A percentile compares a stretch with the other conserved stretches of the same genome.
Evolutionary conservation across 2,797 vertebrate species (phyloP).

Genomic region (Acipenser ruthenus): DNA sequence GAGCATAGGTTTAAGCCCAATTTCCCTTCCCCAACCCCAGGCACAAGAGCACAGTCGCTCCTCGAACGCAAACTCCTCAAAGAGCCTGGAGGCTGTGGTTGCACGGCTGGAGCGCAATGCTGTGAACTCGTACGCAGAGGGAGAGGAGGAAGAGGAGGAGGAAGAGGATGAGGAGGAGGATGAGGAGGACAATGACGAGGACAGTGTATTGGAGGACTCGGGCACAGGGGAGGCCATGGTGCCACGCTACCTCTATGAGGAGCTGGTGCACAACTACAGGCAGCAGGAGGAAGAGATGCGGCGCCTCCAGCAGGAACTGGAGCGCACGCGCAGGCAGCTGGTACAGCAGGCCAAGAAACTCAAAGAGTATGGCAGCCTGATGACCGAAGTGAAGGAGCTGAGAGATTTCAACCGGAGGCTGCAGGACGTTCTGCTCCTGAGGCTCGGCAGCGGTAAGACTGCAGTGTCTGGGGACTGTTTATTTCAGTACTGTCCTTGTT

Average conservation of each 20-base stretch:
- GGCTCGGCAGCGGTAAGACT: conserved; percentile 89
- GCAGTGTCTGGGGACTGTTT: no score
- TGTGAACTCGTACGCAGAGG: conserved; percentile 73
- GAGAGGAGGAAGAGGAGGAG: conserved; percentile 70
- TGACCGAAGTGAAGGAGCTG: conserved; percentile 96
- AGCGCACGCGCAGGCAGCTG: conserved; percentile 90
- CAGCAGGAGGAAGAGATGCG: conserved; percentile 97
- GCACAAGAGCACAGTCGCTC: conserved; percentile 58
- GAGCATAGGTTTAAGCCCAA: no score
- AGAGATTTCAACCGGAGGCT: conserved; percentile 96
- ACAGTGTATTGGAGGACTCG: no score
- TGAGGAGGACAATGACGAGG: not conserved
- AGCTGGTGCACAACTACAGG: conserved; percentile 91
- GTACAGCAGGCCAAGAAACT: conserved; percentile 98
- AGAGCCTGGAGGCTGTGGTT: conserved; percentile 95
- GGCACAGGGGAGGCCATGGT: conserved; percentile 58
- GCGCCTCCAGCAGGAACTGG: conserved; percentile 91
- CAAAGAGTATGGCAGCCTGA: conserved; percentile 90
- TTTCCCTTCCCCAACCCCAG: conserved; percentile 42
- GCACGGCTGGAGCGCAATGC: conserved; percentile 89
- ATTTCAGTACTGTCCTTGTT: no score
- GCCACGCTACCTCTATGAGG: conserved; percentile 89
- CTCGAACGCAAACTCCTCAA: conserved; percentile 61
- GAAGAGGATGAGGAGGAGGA: conserved; percentile 59
- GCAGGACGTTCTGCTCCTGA: conserved; percentile 92